Percentiles rank a stretch among this genome's conserved stretches.
Evolutionary conservation across 2,113 vertebrate species (phyloP).

Genomic region (Sylvilagus bachmani): DNA sequence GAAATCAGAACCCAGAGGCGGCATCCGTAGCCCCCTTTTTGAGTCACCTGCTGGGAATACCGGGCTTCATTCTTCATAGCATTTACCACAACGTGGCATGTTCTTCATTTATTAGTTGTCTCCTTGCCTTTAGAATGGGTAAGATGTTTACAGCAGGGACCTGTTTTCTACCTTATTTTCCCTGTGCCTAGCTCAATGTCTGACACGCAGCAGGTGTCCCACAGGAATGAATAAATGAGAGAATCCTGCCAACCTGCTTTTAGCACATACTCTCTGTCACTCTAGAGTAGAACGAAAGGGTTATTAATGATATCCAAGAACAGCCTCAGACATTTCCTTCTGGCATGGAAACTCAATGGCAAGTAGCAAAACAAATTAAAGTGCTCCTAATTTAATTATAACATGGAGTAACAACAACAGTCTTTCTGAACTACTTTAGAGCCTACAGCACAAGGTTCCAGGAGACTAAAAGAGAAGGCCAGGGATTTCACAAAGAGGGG

Average conservation of each 20-base stretch:
- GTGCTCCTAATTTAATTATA: not conserved
- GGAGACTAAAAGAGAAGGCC: not conserved
- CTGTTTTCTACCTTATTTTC: not conserved
- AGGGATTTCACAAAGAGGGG: not conserved
- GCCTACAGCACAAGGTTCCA: not conserved
- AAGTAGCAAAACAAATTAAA: slow-evolving; percentile 24
- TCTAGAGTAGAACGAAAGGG: not conserved
- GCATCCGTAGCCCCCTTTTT: not conserved
- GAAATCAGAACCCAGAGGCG: not conserved
- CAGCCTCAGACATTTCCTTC: not conserved
- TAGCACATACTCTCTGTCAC: not conserved
- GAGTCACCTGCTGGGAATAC: not conserved
- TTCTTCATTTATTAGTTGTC: not conserved
- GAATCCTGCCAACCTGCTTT: not conserved
- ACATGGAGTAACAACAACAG: not conserved
- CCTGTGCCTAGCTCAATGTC: not conserved
- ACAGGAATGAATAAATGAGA: not conserved
- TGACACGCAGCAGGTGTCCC: not conserved
- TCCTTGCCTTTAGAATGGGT: not conserved
- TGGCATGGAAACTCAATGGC: not conserved
- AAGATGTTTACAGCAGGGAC: not conserved
- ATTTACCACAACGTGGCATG: not conserved
- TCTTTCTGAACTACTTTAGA: slow-evolving; percentile 33
- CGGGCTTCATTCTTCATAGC: not conserved
- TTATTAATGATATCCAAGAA: not conserved